Conservation (phyloP, 2,797 vertebrate species). For the Typhlichthys eigenmanni region DNA sequence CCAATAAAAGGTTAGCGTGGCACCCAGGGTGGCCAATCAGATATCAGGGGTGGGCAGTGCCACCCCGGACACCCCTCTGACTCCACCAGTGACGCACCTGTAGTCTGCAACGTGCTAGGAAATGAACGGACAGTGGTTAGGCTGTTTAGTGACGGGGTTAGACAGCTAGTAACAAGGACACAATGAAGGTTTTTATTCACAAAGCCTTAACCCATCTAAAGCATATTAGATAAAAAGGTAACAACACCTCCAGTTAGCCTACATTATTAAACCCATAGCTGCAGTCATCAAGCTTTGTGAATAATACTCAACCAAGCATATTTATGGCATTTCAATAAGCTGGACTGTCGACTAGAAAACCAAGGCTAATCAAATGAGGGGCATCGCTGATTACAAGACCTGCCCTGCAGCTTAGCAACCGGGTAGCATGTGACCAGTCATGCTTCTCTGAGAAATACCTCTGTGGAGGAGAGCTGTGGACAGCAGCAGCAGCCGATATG, state of each 20-base stretch:
- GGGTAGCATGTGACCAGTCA: constrained; percentile 70
- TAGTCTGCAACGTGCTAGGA: background rate
- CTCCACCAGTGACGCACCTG: no score
- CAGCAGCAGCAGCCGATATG: background rate
- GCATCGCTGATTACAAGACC: constrained; percentile 44
- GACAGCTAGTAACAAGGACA: constrained; percentile 22
- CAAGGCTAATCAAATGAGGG: constrained; percentile 41
- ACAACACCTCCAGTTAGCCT: constrained; percentile 24
- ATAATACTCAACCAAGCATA: constrained; percentile 29
- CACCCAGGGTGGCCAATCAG: no score
- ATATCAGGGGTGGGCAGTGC: no score
- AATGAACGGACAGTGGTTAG: background rate
- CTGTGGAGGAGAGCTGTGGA: constrained; percentile 19
- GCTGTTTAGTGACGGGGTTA: constrained; percentile 17
- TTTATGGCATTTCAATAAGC: constrained; percentile 6
- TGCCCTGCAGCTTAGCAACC: constrained; percentile 55
- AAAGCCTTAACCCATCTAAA: background rate
- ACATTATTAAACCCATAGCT: constrained; percentile 5
- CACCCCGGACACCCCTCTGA: no score
- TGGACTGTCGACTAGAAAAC: constrained; percentile 23
- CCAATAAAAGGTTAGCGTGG: no score
- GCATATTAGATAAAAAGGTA: constrained; percentile 5
- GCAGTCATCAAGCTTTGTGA: constrained; percentile 39
- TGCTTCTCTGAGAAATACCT: constrained; percentile 66
- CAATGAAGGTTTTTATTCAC: constrained; percentile 14